Conservation (phyloP, 2,888 invertebrate species). For the Lucinisca nassula region DNA sequence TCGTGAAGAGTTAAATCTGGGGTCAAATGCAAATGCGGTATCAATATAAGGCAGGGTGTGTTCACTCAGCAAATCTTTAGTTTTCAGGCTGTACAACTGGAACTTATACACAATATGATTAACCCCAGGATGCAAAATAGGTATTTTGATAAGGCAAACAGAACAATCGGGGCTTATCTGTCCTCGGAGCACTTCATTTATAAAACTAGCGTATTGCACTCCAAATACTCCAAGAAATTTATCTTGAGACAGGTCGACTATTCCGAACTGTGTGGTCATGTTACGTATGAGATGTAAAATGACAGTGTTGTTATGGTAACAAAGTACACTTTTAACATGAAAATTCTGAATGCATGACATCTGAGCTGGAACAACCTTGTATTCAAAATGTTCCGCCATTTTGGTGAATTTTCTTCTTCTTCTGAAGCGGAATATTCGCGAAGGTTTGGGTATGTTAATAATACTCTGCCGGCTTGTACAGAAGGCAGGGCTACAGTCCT, state of each 20-base stretch:
- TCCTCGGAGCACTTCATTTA: slow-evolving; percentile 85
- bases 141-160: slow-evolving; percentile 85
- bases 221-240: slow-evolving; percentile 87
- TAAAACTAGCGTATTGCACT: slow-evolving; percentile 85
- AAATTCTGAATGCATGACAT: slow-evolving; percentile 88
- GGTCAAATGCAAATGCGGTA: slow-evolving; percentile 87
- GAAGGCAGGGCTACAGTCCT: slow-evolving; percentile 87
- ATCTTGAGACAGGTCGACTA: slow-evolving; percentile 86
- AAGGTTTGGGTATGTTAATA: slow-evolving; percentile 87
- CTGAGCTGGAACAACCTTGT: slow-evolving; percentile 88
- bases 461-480: slow-evolving; percentile 87
- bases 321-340: slow-evolving; percentile 87
- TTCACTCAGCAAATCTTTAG: slow-evolving; percentile 80
- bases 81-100: slow-evolving; percentile 84
- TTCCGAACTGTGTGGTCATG: slow-evolving; percentile 86
- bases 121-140: slow-evolving; percentile 74
- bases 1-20: slow-evolving; percentile 84
- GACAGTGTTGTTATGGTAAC: slow-evolving; percentile 85
- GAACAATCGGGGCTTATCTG: slow-evolving; percentile 86
- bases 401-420: slow-evolving; percentile 87
- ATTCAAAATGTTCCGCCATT: slow-evolving; percentile 88
- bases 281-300: slow-evolving; percentile 86
- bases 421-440: slow-evolving; percentile 86
- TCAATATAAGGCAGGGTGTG: slow-evolving; percentile 80
- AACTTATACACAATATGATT: slow-evolving; percentile 79